Evolutionary conservation across 2,113 vertebrate genomes (phyloP), one percentile per base, ranked within the genome.

Genomic region (Ailuropoda melanoleuca): DNA sequence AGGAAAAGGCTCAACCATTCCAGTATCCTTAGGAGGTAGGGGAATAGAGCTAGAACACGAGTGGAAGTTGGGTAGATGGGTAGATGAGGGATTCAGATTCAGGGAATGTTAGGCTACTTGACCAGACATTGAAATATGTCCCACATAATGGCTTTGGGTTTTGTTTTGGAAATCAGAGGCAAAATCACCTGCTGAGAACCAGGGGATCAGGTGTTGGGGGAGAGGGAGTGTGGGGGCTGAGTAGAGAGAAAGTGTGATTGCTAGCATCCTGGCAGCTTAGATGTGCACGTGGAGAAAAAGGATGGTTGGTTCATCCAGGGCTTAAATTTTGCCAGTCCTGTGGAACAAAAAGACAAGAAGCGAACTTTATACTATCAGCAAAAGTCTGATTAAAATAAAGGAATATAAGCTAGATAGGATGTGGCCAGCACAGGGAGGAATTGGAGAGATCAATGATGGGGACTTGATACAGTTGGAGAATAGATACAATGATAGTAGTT

Each of bases 81-180:
- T 85, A 31, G 13, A 8, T 56, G 50, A 90, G 2, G 26, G n/a
- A 18, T 56, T 90, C 50, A 62, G 43, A n/a, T 81, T 26, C 24
- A 82, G 7, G 17, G 62, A 85, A 19, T 72, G n/a, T 60, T 82
- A 70, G 58, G 56, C 72, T 74, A 39, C 72, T 92, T 86, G 78
- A 88, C 50, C 55, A 86, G 80, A 97, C 80, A 55, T 53, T 53
- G n/a, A 90, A 89, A 55, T 94, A 39, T 68, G 64, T 83, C 50
- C 66, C 19, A 31, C 48, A 2, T 56, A 26, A 64, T 58, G 39
- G 55, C 24, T 85, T 94, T 92, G 39, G 23, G 34, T 89, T 88
- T 86, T 88, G 29, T 88, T 97, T 90, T 21, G 37, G 89, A 90
- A 95, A 87, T 81, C 46, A 83, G 88, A 97, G 55, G 43, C 74